These are phyloP conservation scores for Ectemnius cavifrons DNA, from an alignment of 2,888 invertebrate genomes.

Conservation along the genomic window DNA sequence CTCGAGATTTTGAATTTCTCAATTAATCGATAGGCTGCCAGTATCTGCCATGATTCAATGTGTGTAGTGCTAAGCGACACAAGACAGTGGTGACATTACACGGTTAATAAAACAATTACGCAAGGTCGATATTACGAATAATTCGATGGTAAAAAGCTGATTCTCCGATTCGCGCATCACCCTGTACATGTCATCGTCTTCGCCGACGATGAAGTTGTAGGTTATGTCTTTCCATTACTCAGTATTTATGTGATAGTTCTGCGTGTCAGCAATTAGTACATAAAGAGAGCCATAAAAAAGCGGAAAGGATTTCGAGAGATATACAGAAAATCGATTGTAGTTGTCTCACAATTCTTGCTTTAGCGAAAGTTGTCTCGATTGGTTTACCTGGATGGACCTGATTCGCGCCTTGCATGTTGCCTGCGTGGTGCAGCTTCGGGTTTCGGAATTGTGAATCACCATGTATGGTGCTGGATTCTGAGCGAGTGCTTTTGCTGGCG, in stretches of 20 bases:
- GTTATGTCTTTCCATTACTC: constrained; percentile 70
- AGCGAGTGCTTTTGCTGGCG: constrained; percentile 33
- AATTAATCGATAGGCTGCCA: too few species aligned
- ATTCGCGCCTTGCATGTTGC: constrained; percentile 74
- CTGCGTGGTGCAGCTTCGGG: constrained; percentile 70
- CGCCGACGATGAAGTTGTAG: constrained; percentile 72
- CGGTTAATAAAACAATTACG: too few species aligned
- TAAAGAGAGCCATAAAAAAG: background rate
- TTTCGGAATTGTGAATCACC: constrained; percentile 78
- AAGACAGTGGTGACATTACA: too few species aligned
- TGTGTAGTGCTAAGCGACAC: too few species aligned
- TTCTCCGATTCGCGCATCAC: too few species aligned
- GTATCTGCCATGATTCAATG: too few species aligned
- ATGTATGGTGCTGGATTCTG: constrained; percentile 74
- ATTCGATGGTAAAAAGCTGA: too few species aligned
- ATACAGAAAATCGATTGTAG: too few species aligned
- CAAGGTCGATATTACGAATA: too few species aligned
- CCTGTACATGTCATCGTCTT: constrained; percentile 71
- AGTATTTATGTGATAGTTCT: constrained; percentile 68
- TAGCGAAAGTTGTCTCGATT: background rate
- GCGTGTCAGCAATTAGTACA: background rate
- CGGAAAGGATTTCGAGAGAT: too few species aligned
- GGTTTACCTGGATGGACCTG: constrained; percentile 73
- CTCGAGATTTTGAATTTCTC: too few species aligned
- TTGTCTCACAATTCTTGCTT: background rate